Evolutionary conservation across 92 coral and sea anemone genomes (phyloP).

Genomic region (Heteractis magnifica): DNA sequence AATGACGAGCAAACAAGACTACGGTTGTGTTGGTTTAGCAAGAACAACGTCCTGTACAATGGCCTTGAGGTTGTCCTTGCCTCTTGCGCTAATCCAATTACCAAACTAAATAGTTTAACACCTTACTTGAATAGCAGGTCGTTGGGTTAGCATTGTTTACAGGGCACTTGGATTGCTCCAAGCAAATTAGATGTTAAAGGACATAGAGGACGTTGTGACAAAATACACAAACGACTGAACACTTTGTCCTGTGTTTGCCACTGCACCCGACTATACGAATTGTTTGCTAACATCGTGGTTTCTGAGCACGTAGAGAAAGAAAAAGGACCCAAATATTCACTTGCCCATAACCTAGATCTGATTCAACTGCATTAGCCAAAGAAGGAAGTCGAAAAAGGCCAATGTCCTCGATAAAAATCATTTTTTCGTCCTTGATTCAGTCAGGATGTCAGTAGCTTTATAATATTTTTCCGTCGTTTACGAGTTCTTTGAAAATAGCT

Average conservation of each 20-base stretch:
- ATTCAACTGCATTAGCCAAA: no score
- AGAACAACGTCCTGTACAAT: conserved; percentile 10
- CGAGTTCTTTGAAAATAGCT: no score
- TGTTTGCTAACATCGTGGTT: neutral
- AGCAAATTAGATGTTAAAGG: conserved; percentile 5
- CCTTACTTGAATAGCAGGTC: conserved; percentile 5
- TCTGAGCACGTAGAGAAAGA: neutral
- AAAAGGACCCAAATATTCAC: neutral
- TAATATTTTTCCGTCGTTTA: no score
- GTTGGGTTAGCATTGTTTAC: conserved; percentile 11
- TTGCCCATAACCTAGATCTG: no score
- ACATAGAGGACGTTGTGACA: neutral
- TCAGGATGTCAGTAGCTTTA: no score
- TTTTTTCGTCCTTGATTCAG: no score
- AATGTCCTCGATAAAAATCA: no score
- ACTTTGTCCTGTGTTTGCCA: neutral
- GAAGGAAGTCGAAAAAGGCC: no score
- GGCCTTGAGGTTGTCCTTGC: neutral
- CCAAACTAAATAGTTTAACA: conserved; percentile 26
- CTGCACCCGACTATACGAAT: neutral
- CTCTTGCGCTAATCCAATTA: conserved; percentile 18
- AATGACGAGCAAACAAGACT: conserved; percentile 7
- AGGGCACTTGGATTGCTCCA: conserved; percentile 18
- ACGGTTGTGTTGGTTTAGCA: conserved; percentile 20
- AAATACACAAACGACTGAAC: neutral